Conservation (phyloP, 2,888 invertebrate genomes). For the Atethmia centrago region DNA sequence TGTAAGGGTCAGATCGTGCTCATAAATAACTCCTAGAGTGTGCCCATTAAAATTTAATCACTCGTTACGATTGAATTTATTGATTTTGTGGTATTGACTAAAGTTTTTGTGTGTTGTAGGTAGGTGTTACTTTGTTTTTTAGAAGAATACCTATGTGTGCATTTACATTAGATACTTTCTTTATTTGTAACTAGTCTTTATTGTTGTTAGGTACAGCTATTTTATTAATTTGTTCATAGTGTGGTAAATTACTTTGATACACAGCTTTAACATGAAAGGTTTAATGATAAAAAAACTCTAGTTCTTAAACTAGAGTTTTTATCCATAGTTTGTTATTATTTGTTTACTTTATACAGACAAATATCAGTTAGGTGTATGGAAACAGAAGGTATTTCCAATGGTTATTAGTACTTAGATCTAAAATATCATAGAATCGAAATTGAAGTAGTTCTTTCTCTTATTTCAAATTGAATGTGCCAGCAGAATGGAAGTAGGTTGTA, state of each 20-base stretch:
- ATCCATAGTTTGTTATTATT: not conserved
- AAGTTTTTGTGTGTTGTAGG: slow-evolving; percentile 10
- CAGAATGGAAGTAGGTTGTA: not conserved
- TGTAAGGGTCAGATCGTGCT: slow-evolving; percentile 78
- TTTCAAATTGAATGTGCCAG: slow-evolving; percentile 23
- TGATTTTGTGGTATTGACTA: slow-evolving; percentile 69
- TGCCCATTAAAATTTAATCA: slow-evolving; percentile 84
- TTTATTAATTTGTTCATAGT: no score
- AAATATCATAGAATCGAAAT: slow-evolving; percentile 11
- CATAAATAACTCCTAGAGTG: slow-evolving; percentile 79
- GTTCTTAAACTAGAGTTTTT: not conserved
- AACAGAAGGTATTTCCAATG: not conserved
- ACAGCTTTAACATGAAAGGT: no score
- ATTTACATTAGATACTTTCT: not conserved
- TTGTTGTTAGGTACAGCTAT: no score
- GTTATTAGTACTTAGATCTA: not conserved
- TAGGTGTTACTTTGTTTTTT: not conserved
- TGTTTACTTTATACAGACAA: not conserved
- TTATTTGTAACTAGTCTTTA: not conserved
- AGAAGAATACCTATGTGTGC: not conserved
- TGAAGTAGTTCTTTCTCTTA: slow-evolving; percentile 2
- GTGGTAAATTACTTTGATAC: not conserved
- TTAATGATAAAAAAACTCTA: no score
- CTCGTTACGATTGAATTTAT: slow-evolving; percentile 81
- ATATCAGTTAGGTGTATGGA: not conserved